Evolutionary conservation across 1,140 invertebrate genomes (phyloP), one percentile per base, ranked within the genome.

Genomic region (Cydia amplana): DNA sequence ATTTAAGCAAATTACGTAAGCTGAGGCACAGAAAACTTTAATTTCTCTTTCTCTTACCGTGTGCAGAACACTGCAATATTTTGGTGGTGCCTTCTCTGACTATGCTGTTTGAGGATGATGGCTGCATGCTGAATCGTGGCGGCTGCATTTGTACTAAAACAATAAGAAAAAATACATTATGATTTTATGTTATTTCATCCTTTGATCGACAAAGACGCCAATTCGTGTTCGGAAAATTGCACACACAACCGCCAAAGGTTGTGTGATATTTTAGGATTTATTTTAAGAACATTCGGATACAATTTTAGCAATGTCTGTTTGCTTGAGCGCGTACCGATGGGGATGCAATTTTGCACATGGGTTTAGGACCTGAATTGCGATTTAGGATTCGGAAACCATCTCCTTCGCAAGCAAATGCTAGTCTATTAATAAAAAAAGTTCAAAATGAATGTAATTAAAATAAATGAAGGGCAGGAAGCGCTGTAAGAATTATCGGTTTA

Each of bases 51-150:
- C 43, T 75, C 95, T 95, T 94, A 97, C 97, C 97, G 91, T 96
- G 93, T 20, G 97, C 97, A 91, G 97, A 96, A 91, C 97, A 98
- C 90, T 98, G 97, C 75, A 98, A 94, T 90, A 98, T 97, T 94
- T 98, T 98, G 14, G 96, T 97, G 78, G 96, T 94, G 86, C 96
- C 96, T 93, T 97, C 97, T 87, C 95, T 96, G 81, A 97, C 96
- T 85, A 97, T 96, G 86, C 95, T 97, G 79, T 96, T 96, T 78
- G 96, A 96, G 49, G 95, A 95, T 36, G 96, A 96, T 16, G 97
- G 97, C 84, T 97, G 96, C 78, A 95, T 97, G 79, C 95, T 96
- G 90, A 98, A 98, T 75, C 96, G 93, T 36, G 97, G 97, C 55
- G 97, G 96, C 92, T 97, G 96, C 75, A 96, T 90, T 89, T 90